phyloP scores from a whole-genome alignment of 2,888 invertebrate genomes.

The Abrostola tripartita region DNA sequence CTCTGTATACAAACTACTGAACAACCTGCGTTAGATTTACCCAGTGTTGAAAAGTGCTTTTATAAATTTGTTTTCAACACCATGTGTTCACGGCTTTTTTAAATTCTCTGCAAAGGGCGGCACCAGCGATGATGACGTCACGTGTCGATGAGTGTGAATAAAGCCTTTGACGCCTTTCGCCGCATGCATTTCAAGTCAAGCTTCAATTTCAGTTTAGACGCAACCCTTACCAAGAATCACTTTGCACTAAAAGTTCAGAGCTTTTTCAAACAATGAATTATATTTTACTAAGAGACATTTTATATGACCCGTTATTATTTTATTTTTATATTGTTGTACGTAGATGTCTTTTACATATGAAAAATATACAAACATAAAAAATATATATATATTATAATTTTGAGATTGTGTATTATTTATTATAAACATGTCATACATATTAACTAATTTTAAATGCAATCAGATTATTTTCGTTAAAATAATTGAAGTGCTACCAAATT shows the following conservation, averaged over 20 bases:
- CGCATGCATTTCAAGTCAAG: constrained; percentile 75
- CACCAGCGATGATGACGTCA: constrained; percentile 68
- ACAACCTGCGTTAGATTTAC: constrained; percentile 15
- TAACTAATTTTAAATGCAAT: too few relatives aligned
- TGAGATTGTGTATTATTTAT: too few relatives aligned
- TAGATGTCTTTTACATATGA: background rate
- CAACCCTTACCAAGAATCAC: constrained; percentile 46
- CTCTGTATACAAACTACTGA: background rate
- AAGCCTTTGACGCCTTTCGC: constrained; percentile 85
- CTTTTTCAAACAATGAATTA: constrained; percentile 36
- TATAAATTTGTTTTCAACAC: constrained; percentile 55
- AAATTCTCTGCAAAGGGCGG: constrained; percentile 50
- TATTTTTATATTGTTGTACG: background rate
- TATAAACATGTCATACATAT: too few relatives aligned
- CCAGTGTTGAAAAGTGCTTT: constrained; percentile 22
- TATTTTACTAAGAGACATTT: constrained; percentile 14
- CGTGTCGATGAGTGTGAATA: constrained; percentile 80
- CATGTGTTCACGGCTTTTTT: constrained; percentile 55
- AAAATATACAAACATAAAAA: background rate
- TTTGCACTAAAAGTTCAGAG: constrained; percentile 48
- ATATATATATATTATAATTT: background rate
- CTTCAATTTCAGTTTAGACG: constrained; percentile 80
- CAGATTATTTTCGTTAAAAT: too few relatives aligned
- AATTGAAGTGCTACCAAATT: too few relatives aligned
- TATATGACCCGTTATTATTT: background rate